Conservation (phyloP, 2,113 vertebrate species). For the Beaufortia kweichowensis region DNA sequence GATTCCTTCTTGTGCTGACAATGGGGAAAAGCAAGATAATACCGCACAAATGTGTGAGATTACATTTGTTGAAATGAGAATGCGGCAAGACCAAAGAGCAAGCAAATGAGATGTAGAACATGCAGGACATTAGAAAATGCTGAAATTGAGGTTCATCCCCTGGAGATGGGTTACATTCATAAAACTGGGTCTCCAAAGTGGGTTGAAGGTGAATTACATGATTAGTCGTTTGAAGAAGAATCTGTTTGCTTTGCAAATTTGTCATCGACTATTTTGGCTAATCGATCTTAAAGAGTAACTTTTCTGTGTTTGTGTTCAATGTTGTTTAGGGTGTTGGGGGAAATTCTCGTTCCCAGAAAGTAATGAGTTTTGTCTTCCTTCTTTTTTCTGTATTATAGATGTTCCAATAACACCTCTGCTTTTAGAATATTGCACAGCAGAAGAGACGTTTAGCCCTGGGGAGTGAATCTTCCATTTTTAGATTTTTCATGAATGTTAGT, state of each 20-base stretch:
- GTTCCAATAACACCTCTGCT: conserved; percentile 36
- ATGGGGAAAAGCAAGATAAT: background rate
- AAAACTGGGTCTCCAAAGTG: conserved; percentile 11
- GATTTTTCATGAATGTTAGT: conserved; percentile 48
- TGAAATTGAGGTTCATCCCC: conserved; percentile 27
- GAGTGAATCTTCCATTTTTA: conserved; percentile 42
- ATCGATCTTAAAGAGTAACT: background rate
- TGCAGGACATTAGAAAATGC: background rate
- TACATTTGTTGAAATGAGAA: conserved; percentile 31
- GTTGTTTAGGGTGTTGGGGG: background rate
- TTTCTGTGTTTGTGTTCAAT: background rate
- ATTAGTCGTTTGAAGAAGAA: background rate
- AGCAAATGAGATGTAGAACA: background rate
- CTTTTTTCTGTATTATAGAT: conserved; percentile 33
- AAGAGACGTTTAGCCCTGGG: conserved; percentile 34
- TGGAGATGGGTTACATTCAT: background rate
- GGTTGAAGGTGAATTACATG: conserved; percentile 3
- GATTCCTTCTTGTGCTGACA: conserved; percentile 5
- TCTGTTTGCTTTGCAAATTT: background rate
- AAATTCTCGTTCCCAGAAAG: background rate
- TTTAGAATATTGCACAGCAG: conserved; percentile 24
- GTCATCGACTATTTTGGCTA: background rate
- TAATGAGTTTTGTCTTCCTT: conserved; percentile 13
- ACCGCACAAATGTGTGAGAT: conserved; percentile 22
- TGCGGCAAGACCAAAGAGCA: conserved; percentile 19